Base-by-base conservation (phyloP, 2,113 vertebrate genomes). In the Pollachius pollachius region DNA sequence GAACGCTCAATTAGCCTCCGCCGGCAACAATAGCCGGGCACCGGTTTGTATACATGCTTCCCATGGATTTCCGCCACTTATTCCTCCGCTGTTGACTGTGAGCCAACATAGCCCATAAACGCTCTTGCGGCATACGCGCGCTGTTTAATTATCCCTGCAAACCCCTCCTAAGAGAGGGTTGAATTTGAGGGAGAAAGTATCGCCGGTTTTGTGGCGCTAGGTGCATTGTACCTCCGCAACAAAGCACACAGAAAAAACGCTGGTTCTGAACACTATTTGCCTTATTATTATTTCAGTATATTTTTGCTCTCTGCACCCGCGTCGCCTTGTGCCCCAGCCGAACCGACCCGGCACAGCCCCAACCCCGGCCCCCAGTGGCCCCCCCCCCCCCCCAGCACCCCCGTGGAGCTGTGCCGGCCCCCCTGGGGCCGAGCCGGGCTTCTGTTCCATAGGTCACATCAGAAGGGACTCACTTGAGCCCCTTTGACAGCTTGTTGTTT, bases 401-500 rank as follows among this genome's bases (percentile, higher is more conserved):
- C 57, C 57, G 16, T n/a, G 78, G 87, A 64, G 82, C 71, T 41
- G 30, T 30, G 30, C 56, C n/a, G 65, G 73, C 73, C 73, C 75
- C 18, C 75, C 75, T 68, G 70, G 74, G 80, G 16, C 59, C 12
- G 6, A 19, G 89, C 73, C 73, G 77, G 83, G 74, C 56, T 70
- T 69, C 74, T 87, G 85, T 85, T 90, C 73, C 94, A 93, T 94
- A 88, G 88, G 93, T 94, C 93, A 94, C 94, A 83, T 86, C 81
- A 87, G 84, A 82, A 74, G 79, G 84, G 82, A 85, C 94, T 93
- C 94, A 93, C 94, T 95, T 93, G 93, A 94, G 91, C 90, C 94
- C 93, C 94, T 93, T 95, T 94, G 94, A 94, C 94, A 94, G 93
- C 94, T 93, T 89, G 89, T 82, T 90, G 85, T 89, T 90, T 88